Conservation (phyloP, 2,113 vertebrate genomes). For the Thunnus maccoyii region DNA sequence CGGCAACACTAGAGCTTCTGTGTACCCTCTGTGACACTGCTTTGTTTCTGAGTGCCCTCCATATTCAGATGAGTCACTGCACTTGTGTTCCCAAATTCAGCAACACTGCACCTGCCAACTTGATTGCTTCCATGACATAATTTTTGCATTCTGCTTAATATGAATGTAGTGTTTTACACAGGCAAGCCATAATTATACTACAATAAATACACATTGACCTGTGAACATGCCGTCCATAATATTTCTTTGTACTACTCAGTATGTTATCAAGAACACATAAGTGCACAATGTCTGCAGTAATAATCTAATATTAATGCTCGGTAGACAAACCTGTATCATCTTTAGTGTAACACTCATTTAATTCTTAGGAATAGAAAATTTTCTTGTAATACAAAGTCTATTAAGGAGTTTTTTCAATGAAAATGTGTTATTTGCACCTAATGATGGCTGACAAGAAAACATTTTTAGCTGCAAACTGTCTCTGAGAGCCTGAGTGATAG, state of each 20-base stretch:
- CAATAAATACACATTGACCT: background rate
- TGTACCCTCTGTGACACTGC: slow-evolving; percentile 68
- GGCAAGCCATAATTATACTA: background rate
- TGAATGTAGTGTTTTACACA: slow-evolving; percentile 8
- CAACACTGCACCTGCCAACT: slow-evolving; percentile 54
- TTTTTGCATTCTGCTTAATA: slow-evolving; percentile 31
- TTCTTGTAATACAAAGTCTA: too few relatives aligned
- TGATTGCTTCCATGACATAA: slow-evolving; percentile 47
- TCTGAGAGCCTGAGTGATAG: background rate
- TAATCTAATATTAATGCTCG: slow-evolving; percentile 25
- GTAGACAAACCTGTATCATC: slow-evolving; percentile 1
- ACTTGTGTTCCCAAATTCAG: slow-evolving; percentile 59
- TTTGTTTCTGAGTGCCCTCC: slow-evolving; percentile 73
- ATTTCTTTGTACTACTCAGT: background rate
- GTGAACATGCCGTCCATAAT: background rate
- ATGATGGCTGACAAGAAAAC: background rate
- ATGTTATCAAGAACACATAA: background rate
- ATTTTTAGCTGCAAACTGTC: background rate
- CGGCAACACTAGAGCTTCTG: slow-evolving; percentile 60
- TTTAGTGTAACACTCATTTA: background rate
- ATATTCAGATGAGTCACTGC: slow-evolving; percentile 72
- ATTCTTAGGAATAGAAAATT: background rate
- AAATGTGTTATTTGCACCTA: background rate
- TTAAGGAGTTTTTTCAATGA: background rate
- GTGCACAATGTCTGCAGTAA: slow-evolving; percentile 9